Base-by-base conservation (phyloP, 2,888 invertebrate species). In the Idaea biselata region DNA sequence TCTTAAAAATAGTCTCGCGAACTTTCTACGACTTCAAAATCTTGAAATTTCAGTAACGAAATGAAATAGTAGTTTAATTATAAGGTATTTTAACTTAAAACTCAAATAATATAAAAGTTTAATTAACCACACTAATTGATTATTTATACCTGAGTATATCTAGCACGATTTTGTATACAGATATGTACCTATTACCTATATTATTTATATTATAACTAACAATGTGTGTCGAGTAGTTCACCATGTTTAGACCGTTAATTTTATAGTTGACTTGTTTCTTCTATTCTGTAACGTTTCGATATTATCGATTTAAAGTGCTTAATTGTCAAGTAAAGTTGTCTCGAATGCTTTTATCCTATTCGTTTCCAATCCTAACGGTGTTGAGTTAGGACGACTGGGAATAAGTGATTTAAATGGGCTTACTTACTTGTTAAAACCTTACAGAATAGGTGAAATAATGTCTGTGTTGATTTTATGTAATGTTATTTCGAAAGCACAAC, bases 401-500 rank as follows among this genome's bases (percentile, higher is more conserved):
- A 25, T 25, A n/a, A n/a, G 25, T 25, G 25, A 25, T 25, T 25
- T 25, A 5, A 3, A 25, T 25, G 25, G 25, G 25, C 3, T 25
- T 25, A 25, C 3, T 25, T 25, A 25, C 25, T 25, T 25, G 8
- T 44, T 14, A 8, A 44, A 44, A 44, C 44, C 11, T 44, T 44
- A 44, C 44, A 44, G 44, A 16, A 61, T 59, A 32, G 1, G 14
- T 7, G 55, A 32, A 60, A 18, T 63, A 58, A 58, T 31, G 56
- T 56, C 65, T 62, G 57, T 70, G 73, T 76, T 76, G 62, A 69
- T 76, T 78, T 78, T 77, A 74, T 71, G 63, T 69, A 59, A 63
- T 68, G 72, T 80, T 81, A 71, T 76, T 77, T 81, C 74, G 76
- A 79, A 79, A 81, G 81, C 80, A 82, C 77, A 80, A 75, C 75